These are phyloP conservation scores for Hyperopisus bebe DNA, from an alignment of 2,113 vertebrate species.

Conservation along the genomic window DNA sequence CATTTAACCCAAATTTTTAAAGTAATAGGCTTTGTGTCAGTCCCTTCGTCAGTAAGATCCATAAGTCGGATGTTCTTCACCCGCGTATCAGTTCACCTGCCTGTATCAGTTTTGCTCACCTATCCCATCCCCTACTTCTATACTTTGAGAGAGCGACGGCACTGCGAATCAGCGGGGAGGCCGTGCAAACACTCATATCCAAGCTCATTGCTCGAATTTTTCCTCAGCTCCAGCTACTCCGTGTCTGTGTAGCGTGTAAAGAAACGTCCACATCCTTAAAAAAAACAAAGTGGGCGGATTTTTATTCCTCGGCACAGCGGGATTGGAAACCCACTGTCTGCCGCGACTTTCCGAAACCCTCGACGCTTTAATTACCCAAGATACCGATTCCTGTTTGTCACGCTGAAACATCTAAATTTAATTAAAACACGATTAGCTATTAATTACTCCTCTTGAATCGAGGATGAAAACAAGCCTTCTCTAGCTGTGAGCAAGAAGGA, in stretches of 20 bases:
- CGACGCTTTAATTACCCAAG: neutral
- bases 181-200: neutral
- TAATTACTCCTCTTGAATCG: neutral
- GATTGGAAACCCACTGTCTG: neutral
- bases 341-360: neutral
- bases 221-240: neutral
- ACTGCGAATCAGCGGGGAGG: neutral
- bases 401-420: conserved; percentile 10
- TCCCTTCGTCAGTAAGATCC: neutral
- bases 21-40: neutral
- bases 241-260: neutral
- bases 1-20: neutral
- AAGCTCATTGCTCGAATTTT: neutral
- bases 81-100: neutral
- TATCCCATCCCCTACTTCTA: neutral
- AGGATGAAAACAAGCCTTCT: neutral
- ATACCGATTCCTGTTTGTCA: neutral
- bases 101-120: neutral
- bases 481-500: neutral
- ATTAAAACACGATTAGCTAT: conserved; percentile 10
- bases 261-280: neutral
- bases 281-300: neutral
- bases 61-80: neutral
- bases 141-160: neutral
- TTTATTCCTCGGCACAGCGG: neutral